Base-by-base conservation (phyloP, 2,113 vertebrate species). In the Hypocryptadius cinnamomeus region DNA sequence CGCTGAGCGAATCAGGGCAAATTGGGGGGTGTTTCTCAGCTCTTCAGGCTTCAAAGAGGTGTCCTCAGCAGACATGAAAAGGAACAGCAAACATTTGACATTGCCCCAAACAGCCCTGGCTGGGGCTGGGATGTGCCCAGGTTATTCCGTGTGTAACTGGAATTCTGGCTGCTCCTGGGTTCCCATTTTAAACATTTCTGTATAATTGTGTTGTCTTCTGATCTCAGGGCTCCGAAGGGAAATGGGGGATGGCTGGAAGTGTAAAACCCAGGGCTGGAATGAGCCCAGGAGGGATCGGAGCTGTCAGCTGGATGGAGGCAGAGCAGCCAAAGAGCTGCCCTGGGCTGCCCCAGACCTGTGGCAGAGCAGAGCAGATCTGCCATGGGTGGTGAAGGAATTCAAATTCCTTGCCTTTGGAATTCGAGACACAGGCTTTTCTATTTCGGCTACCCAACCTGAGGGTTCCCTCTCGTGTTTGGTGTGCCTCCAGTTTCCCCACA, bases 391-490 rank as follows among this genome's bases (percentile, higher is more conserved):
- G 27, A 54, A n/a, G n/a, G n/a, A n/a, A n/a, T n/a, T n/a, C n/a
- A n/a, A n/a, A n/a, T n/a, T 5, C 27, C 21, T 72, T 53, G 27
- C 40, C 24, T 82, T 18, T 20, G 31, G 42, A 37, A 23, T 59
- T 47, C 13, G 8, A 33, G 2, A 8, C 1, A 4, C 3, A 15
- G 8, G 15, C 44, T 20, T 11, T 15, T 3, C 3, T 1, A 10
- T 17, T 60, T 37, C 31, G 59, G 33, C 35, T 6, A 3, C 10
- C 23, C 44, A 15, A 8, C 5, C 18, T 13, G 63, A 56, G 10
- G 11, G 3, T 15, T 65, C 17, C n/a, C 47, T 40, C n/a, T 48
- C 40, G 0, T 3, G 5, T 1, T 56, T 24, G 13, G 2, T 28
- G 37, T 20, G 8, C 40, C 54, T 42, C 14, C 31, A n/a, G 40